Percentiles rank a stretch among this genome's conserved stretches.
Conservation (phyloP, 2,797 vertebrate genomes). For the Chaunax sp. region DNA sequence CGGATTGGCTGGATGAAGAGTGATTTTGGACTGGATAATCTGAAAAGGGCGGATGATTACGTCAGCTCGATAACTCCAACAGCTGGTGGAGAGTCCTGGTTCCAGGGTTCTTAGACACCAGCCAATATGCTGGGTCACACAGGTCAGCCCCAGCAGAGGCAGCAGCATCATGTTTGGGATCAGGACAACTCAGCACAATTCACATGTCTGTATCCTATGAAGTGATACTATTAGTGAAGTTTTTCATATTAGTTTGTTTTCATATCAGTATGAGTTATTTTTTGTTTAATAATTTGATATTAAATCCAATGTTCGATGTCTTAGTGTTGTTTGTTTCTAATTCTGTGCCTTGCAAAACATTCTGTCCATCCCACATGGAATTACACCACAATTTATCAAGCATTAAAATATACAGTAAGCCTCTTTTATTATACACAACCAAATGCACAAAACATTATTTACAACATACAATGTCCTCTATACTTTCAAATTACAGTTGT, state of each 20-base stretch:
- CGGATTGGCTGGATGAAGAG: conserved; percentile 65
- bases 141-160: conserved; percentile 5
- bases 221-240: too few species aligned
- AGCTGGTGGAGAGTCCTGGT: conserved; percentile 52
- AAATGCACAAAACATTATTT: too few species aligned
- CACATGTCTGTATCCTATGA: background rate
- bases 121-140: background rate
- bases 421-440: too few species aligned
- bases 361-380: background rate
- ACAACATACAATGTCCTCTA: too few species aligned
- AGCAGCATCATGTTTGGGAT: conserved; percentile 7
- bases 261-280: background rate
- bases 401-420: too few species aligned
- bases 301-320: background rate
- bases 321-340: background rate
- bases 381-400: background rate
- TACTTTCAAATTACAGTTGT: too few species aligned
- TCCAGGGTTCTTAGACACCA: conserved; percentile 24
- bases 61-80: conserved; percentile 46
- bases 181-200: conserved; percentile 4
- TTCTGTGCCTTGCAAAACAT: background rate
- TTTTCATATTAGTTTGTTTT: too few species aligned
- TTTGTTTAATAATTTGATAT: background rate
- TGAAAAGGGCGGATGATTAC: conserved; percentile 60
- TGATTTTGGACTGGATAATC: conserved; percentile 65